Base-by-base conservation (phyloP, 2,888 invertebrate species). In the Perithous albicinctus region DNA sequence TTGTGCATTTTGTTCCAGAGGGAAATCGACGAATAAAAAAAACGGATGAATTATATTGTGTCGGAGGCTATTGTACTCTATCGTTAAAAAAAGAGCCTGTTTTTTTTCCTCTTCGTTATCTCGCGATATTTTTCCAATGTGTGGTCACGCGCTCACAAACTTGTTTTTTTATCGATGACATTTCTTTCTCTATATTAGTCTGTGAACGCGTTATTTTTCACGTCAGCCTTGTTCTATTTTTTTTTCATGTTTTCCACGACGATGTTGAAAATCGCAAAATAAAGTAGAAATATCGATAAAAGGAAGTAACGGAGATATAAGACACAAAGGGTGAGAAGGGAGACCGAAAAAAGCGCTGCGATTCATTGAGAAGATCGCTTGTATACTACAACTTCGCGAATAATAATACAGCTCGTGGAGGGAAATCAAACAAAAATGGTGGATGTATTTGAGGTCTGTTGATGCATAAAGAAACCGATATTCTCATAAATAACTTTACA, bases 71-170 rank as follows among this genome's bases (percentile, higher is more conserved):
- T 59, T 59, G 59, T 35, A 59, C 32, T 32, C 15, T 15, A 56
- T 56, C 29, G 56, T 56, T 29, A 26, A 43, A 43, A 64, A 41
- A 23, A 26, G n/a, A 26, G 43, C 15, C 43, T 64, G 20, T 43
- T 64, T 43, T 43, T 35, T 61, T 18, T 54, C 7, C 7, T 32
- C 15, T 15, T 59, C 8, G 10, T 61, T 43, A 59, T 59, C 18
- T 26, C n/a, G 26, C 43, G 26, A 64, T 64, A 64, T 64, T 41
- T 59, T 32, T 6, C 32, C 32, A 18, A 32, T 18, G 32, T n/a
- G 43, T n/a, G 64, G 43, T 64, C 43, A 43, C 41, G 64, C 64
- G 64, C 43, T 43, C 23, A 12, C 20, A 63, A 38, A 43, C 43
- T 8, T 5, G 3, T 8, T 10, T 54, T 54, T 26, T 23, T 54